Percentiles rank a stretch among this genome's conserved stretches.
Evolutionary conservation across 2,888 invertebrate genomes (phyloP).

Genomic region (Augochlorella aurata): DNA sequence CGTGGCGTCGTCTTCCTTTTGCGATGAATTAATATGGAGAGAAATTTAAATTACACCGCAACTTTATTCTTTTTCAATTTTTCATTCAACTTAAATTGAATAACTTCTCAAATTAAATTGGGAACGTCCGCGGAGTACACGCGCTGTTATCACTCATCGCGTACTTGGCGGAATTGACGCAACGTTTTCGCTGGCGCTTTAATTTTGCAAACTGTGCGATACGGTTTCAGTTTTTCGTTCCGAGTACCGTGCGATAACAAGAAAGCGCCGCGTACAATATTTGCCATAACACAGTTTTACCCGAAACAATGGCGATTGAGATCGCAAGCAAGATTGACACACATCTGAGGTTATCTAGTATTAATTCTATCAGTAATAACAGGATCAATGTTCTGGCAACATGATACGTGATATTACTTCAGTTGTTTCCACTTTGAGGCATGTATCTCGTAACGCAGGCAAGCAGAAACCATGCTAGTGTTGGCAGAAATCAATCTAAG

Average conservation of each 20-base stretch:
- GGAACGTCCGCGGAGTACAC: constrained; percentile 11
- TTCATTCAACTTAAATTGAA: constrained; percentile 25
- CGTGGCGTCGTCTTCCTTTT: no score
- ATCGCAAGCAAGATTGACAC: neutral
- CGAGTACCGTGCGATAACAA: neutral
- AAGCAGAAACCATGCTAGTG: no score
- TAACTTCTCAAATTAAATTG: constrained; percentile 39
- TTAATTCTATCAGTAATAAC: no score
- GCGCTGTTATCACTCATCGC: constrained; percentile 9
- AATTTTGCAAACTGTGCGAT: constrained; percentile 11
- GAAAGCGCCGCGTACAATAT: neutral
- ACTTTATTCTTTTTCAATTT: constrained; percentile 34
- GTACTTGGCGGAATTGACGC: constrained; percentile 8
- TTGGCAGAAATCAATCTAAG: no score
- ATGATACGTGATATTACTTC: no score
- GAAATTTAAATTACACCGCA: constrained; percentile 23
- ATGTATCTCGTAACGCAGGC: no score
- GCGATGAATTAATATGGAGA: constrained; percentile 18
- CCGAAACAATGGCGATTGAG: neutral
- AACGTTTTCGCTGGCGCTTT: constrained; percentile 8
- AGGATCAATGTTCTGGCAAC: no score
- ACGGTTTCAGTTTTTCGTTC: neutral
- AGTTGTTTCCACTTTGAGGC: no score
- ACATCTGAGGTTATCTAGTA: no score
- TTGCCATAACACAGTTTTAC: neutral